phyloP scores from a whole-genome alignment of 2,888 invertebrate genomes.

The Hedya salicella region DNA sequence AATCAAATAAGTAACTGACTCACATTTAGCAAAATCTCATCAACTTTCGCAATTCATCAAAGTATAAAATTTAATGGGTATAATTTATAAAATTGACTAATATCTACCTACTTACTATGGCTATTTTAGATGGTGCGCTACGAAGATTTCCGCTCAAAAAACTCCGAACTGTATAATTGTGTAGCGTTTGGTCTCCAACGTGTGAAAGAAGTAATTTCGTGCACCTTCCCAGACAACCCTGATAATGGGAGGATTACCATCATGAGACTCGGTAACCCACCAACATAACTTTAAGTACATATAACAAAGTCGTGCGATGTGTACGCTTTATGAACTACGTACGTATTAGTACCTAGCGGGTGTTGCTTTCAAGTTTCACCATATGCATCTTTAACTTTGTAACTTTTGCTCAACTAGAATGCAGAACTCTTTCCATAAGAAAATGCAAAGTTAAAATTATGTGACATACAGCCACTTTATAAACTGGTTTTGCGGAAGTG shows the following conservation, averaged over 20 bases:
- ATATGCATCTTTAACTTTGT: conserved; percentile 2
- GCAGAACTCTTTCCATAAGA: conserved; percentile 13
- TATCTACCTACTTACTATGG: too few relatives aligned
- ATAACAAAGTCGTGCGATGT: neutral
- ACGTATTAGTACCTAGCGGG: neutral
- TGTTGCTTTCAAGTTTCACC: conserved; percentile 17
- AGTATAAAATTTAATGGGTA: too few relatives aligned
- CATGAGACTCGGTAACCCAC: conserved; percentile 69
- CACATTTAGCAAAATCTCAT: too few relatives aligned
- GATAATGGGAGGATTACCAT: conserved; percentile 71
- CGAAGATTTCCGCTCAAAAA: conserved; percentile 69
- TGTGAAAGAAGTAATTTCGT: conserved; percentile 71
- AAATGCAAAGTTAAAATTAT: conserved; percentile 18
- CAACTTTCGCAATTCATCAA: too few relatives aligned
- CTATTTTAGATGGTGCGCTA: conserved; percentile 75
- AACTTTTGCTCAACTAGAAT: neutral
- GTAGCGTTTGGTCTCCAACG: conserved; percentile 69
- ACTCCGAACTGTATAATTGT: conserved; percentile 70
- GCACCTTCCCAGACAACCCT: conserved; percentile 73
- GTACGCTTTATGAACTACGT: too few relatives aligned
- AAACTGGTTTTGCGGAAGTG: conserved; percentile 20
- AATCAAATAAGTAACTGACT: too few relatives aligned
- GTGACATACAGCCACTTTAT: neutral
- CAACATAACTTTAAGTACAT: conserved; percentile 15
- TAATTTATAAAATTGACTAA: too few relatives aligned